Conservation (phyloP, 2,888 invertebrate genomes). For the Tetrapedia diversipes region DNA sequence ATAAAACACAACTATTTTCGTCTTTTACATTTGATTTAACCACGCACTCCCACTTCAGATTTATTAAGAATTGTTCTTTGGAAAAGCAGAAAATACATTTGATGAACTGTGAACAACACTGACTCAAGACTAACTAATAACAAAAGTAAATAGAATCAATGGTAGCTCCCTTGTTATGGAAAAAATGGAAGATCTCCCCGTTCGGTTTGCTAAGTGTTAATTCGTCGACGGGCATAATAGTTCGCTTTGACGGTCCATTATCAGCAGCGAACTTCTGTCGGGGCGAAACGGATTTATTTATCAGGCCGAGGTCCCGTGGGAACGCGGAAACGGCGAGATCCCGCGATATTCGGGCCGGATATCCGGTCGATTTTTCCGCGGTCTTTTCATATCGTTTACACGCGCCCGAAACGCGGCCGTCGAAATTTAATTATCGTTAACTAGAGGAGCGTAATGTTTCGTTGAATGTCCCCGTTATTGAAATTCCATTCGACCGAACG, state of each 20-base stretch:
- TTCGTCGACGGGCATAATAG: constrained; percentile 36
- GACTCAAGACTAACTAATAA: too few species aligned
- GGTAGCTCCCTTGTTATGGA: too few species aligned
- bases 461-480: background rate
- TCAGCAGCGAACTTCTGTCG: constrained; percentile 61
- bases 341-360: background rate
- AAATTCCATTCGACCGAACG: background rate
- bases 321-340: constrained; percentile 7
- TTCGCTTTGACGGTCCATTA: constrained; percentile 68
- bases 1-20: too few species aligned
- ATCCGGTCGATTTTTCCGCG: constrained; percentile 4
- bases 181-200: too few species aligned
- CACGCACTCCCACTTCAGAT: too few species aligned
- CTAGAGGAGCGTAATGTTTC: background rate
- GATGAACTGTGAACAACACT: too few species aligned
- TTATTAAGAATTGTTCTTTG: too few species aligned
- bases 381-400: background rate
- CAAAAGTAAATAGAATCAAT: too few species aligned
- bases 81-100: too few species aligned
- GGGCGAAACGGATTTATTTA: constrained; percentile 71
- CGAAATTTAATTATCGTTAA: constrained; percentile 20
- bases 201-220: constrained; percentile 53
- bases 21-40: too few species aligned
- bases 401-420: background rate
- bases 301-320: constrained; percentile 8